Percentiles rank a stretch among this genome's conserved stretches.
Evolutionary conservation across 2,113 vertebrate genomes (phyloP).

Genomic region (Sinocyclocheilus maitianheensis): DNA sequence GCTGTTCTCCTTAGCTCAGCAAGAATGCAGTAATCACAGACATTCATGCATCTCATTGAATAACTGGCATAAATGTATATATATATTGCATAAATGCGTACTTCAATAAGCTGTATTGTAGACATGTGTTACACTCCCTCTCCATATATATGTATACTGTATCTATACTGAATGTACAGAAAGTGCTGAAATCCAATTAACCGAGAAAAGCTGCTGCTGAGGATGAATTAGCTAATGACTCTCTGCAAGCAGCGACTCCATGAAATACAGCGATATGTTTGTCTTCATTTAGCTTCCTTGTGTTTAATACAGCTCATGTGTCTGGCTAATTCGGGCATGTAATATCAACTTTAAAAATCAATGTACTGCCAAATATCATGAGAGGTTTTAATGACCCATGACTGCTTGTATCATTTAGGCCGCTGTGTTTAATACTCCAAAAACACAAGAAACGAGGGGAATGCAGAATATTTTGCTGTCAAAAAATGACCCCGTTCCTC

Average conservation of each 20-base stretch:
- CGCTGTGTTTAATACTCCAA: neutral
- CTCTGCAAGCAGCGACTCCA: neutral
- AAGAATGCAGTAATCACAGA: neutral
- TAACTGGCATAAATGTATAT: neutral
- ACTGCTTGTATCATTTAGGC: slow-evolving; percentile 32
- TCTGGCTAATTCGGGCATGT: slow-evolving; percentile 31
- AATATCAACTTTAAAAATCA: slow-evolving; percentile 45
- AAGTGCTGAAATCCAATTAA: slow-evolving; percentile 23
- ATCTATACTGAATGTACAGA: neutral
- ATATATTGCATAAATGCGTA: neutral
- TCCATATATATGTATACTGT: neutral
- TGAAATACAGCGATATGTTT: neutral
- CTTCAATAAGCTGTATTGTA: neutral
- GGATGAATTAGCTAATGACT: slow-evolving; percentile 18
- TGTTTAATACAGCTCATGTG: slow-evolving; percentile 27
- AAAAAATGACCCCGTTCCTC: neutral
- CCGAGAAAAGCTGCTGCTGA: slow-evolving; percentile 2
- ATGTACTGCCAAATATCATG: slow-evolving; percentile 42
- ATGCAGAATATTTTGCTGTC: slow-evolving; percentile 7
- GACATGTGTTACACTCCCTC: neutral
- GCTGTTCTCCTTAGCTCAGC: slow-evolving; percentile 25
- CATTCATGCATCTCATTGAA: slow-evolving; percentile 9
- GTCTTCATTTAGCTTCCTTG: slow-evolving; percentile 14
- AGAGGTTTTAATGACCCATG: slow-evolving; percentile 42
- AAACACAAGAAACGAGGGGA: slow-evolving; percentile 9